Conservation (phyloP, 2,797 vertebrate genomes). For the Chloroceryle inda region DNA sequence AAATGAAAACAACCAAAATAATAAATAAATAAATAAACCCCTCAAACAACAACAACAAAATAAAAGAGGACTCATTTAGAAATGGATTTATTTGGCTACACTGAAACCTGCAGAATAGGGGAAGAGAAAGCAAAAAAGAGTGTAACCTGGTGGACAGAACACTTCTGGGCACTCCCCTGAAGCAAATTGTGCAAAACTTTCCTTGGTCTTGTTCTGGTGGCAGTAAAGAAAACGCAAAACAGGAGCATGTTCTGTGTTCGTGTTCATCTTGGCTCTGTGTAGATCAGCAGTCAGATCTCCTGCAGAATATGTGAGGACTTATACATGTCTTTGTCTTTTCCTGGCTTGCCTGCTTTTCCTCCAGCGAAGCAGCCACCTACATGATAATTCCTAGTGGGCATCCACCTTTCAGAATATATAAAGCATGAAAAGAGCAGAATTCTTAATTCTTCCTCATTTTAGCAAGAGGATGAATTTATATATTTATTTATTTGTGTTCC, state of each 20-base stretch:
- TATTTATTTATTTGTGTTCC: no score
- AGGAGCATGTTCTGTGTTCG: background rate
- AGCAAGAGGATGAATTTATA: background rate
- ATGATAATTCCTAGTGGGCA: background rate
- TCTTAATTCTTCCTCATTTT: background rate
- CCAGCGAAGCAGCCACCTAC: background rate
- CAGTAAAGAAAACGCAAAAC: background rate
- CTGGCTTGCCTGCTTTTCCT: background rate
- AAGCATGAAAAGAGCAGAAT: background rate
- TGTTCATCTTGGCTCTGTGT: background rate
- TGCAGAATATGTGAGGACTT: background rate
- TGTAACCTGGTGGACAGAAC: rapidly evolving
- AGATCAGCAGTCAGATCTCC: background rate
- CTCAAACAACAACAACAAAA: background rate
- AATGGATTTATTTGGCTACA: background rate
- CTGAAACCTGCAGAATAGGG: background rate
- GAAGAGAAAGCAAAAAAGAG: background rate
- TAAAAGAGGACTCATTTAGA: background rate
- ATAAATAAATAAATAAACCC: background rate
- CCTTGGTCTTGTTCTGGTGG: background rate
- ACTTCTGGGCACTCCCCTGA: background rate
- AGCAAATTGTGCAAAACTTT: background rate
- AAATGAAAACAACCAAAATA: background rate
- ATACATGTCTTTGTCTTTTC: background rate
- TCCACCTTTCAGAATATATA: background rate